Percentiles rank a stretch among this genome's conserved stretches.
These are phyloP conservation scores for Bombus sibiricus DNA, from an alignment of 1,140 invertebrate genomes.

Conservation along the genomic window DNA sequence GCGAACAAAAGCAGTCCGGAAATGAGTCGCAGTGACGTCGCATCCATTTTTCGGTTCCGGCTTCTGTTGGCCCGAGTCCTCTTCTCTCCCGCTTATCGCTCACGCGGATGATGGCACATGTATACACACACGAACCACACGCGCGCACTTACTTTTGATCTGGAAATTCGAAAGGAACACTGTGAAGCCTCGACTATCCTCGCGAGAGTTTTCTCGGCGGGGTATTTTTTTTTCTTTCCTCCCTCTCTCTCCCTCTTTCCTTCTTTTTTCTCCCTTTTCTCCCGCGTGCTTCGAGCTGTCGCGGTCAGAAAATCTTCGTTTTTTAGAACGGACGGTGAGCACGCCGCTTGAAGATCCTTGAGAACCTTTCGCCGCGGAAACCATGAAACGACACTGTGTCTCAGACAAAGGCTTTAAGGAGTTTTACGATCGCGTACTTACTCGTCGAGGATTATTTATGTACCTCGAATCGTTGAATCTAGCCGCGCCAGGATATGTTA, in stretches of 20 bases:
- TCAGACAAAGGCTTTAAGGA: background rate
- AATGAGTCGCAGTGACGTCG: conserved; percentile 67
- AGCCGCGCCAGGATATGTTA: background rate
- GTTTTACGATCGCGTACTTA: too few species aligned
- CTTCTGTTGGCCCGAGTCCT: conserved; percentile 49
- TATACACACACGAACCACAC: conserved; percentile 72
- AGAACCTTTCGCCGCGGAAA: conserved; percentile 6
- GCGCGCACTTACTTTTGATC: conserved; percentile 78
- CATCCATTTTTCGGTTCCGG: conserved; percentile 73
- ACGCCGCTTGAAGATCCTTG: conserved; percentile 5
- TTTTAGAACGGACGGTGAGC: conserved; percentile 1
- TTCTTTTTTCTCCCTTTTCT: background rate
- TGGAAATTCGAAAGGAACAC: conserved; percentile 72
- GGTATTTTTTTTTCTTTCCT: background rate
- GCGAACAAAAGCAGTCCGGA: conserved; percentile 73
- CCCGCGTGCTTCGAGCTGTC: conserved; percentile 19
- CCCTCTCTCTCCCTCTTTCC: too few species aligned
- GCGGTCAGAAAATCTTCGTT: conserved; percentile 20
- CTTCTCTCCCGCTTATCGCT: conserved; percentile 60
- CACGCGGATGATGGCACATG: conserved; percentile 62
- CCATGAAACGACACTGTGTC: background rate
- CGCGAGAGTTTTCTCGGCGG: background rate
- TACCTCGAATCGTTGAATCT: background rate
- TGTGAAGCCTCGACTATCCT: conserved; percentile 12
- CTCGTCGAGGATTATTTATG: background rate